Base-by-base conservation (phyloP, 2,797 vertebrate species). In the Molossus molossus region DNA sequence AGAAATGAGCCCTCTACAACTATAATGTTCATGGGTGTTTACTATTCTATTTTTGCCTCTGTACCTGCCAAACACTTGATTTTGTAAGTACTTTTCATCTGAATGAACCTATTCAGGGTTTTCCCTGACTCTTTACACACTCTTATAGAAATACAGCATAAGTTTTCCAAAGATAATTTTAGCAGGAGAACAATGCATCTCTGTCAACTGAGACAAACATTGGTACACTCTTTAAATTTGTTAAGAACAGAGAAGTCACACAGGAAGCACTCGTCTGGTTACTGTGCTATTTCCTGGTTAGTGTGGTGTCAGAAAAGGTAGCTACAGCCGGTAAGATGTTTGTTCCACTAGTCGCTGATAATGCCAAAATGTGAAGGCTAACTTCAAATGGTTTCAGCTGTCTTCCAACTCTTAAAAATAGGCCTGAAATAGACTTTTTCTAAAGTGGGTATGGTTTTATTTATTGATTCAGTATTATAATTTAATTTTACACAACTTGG, bases 221-320 rank as follows among this genome's bases (percentile, higher is more conserved):
- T 37, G 29, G 4, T n/a, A 57, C 18, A 64, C 21, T 33, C 18
- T 96, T 69, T 45, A 58, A n/a, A 53, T 81, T 81, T 90, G 93
- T 94, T 67, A 86, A 94, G 83, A 64, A 60, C 14, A 90, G 25
- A 92, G 62, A 73, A 83, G 72, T 75, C 14, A 94, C 50, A 84
- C 96, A 95, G 96, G 94, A 98, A 96, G 77, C 18, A 37, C 10
- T 72, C 50, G 4, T 67, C 79, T 81, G 75, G 57, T 69, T 84
- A 73, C 10, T 48, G 76, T 37, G 67, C 27, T 75, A 58, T 94
- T 97, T 96, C 37, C 83, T 95, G 96, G 80, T 83, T 96, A 70
- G 14, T 55, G 23, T 1, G 40, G 72, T 70, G 27, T 80, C 73
- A 94, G 87, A 70, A 95, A 91, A 90, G 82, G n/a, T 20, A 94